Conservation (phyloP, 2,888 invertebrate species). For the Emmelina monodactyla region DNA sequence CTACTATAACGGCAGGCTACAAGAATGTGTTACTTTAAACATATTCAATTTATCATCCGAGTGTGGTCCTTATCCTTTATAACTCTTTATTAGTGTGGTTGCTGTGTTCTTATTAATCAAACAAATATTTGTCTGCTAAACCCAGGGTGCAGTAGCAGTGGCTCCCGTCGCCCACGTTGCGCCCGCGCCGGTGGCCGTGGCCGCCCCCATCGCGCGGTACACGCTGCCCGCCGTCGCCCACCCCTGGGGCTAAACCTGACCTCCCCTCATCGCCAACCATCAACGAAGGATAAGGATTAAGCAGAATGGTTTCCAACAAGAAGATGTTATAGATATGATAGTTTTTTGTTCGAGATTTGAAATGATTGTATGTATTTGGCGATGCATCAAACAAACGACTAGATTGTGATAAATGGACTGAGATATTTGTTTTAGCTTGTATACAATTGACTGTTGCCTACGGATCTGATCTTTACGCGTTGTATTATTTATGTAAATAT, state of each 20-base stretch:
- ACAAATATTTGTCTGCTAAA: too few species aligned
- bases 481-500: conserved; percentile 58
- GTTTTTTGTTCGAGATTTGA: neutral
- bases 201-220: conserved; percentile 37
- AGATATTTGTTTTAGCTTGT: conserved; percentile 37
- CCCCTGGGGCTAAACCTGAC: conserved; percentile 42
- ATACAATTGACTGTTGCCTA: conserved; percentile 61
- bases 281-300: neutral
- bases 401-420: conserved; percentile 23
- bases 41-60: too few species aligned
- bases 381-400: conserved; percentile 21
- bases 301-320: neutral
- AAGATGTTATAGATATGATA: neutral
- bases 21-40: too few species aligned
- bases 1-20: too few species aligned
- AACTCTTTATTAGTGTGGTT: too few species aligned
- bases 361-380: conserved; percentile 20
- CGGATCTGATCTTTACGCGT: conserved; percentile 62
- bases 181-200: conserved; percentile 39
- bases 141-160: conserved; percentile 22
- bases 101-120: too few species aligned
- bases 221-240: conserved; percentile 30
- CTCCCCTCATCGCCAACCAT: conserved; percentile 11
- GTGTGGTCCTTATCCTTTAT: too few species aligned
- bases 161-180: conserved; percentile 33